Conservation (phyloP, 1,140 invertebrate species). For the Monomorium pharaonis region DNA sequence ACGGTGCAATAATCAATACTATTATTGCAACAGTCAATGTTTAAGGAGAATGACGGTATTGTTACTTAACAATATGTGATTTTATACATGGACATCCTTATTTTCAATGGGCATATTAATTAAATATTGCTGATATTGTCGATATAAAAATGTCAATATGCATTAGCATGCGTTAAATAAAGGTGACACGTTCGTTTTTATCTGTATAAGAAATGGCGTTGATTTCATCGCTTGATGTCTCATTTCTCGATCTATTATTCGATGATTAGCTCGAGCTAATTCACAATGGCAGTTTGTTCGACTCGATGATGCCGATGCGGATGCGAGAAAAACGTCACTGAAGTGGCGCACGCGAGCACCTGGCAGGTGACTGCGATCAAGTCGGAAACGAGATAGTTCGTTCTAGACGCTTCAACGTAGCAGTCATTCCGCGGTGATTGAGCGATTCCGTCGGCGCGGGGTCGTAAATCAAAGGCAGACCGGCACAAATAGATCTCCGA, state of each 20-base stretch:
- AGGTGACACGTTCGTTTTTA: too few relatives aligned
- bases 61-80: too few relatives aligned
- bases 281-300: constrained; percentile 41
- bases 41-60: neutral
- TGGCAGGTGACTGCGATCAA: constrained; percentile 40
- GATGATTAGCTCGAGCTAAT: neutral
- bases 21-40: neutral
- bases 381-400: constrained; percentile 52
- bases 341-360: constrained; percentile 53
- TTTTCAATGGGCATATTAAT: neutral
- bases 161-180: neutral
- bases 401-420: constrained; percentile 35
- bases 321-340: constrained; percentile 20
- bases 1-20: neutral
- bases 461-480: constrained; percentile 57
- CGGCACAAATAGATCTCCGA: constrained; percentile 38
- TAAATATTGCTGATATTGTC: neutral
- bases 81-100: neutral
- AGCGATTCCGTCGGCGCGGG: constrained; percentile 56
- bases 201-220: too few relatives aligned
- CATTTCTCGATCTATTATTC: constrained; percentile 13
- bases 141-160: neutral
- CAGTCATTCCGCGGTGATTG: constrained; percentile 57
- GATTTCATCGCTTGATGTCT: neutral
- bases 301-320: neutral